Conservation (phyloP, 2,797 vertebrate species). For the Lacerta agilis region DNA sequence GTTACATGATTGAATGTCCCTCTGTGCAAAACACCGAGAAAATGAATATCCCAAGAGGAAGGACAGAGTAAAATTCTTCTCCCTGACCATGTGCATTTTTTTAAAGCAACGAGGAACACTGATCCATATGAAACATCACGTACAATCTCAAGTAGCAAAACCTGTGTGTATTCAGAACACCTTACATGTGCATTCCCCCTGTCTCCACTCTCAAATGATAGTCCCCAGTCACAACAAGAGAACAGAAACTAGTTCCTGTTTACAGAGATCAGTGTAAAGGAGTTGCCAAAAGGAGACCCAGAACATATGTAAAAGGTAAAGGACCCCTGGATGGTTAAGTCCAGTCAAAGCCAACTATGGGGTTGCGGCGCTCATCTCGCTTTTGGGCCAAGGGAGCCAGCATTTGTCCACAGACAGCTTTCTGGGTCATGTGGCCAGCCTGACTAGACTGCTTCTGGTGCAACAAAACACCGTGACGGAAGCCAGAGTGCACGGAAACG, state of each 20-base stretch:
- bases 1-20: not conserved
- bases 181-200: not conserved
- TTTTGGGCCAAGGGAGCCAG: no score
- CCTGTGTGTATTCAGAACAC: not conserved
- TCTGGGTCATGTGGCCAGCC: no score
- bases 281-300: not conserved
- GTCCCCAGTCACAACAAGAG: not conserved
- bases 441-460: no score
- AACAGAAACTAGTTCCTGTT: not conserved
- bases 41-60: not conserved
- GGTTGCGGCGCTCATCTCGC: no score
- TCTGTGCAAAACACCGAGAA: not conserved
- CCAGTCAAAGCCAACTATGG: no score
- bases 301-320: not conserved
- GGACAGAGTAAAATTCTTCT: not conserved
- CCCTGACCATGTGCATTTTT: not conserved
- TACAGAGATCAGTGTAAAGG: not conserved
- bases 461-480: rapidly evolving
- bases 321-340: no score
- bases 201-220: not conserved
- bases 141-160: not conserved
- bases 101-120: not conserved
- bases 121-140: not conserved
- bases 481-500: no score
- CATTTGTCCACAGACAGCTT: no score